Base-by-base conservation (phyloP, 2,797 vertebrate species). In the Catamblyrhynchus diadema region DNA sequence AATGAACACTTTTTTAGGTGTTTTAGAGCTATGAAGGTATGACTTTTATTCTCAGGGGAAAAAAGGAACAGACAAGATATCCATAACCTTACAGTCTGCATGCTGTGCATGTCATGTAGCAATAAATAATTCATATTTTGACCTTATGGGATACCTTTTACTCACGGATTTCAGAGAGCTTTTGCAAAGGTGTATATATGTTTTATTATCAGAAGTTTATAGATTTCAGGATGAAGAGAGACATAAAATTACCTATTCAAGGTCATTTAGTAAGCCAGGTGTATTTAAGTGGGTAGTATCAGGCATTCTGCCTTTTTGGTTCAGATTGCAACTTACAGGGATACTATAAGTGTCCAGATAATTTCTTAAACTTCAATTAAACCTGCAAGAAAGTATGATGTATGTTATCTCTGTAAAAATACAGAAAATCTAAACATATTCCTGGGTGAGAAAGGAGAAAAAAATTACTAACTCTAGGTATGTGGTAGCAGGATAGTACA, bases 71-170 rank as follows among this genome's bases (percentile, higher is more conserved):
- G 94, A 86, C 50, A 81, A 64, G 73, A 88, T 86, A 93, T 95
- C 86, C 87, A 80, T 80, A 92, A 70, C 90, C 44, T 64, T 66
- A 84, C 39, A 42, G 90, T 60, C 91, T 70, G 83, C 93, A 95
- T 73, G 88, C 83, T 90, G 92, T 80, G 90, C 88, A 86, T 94
- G 92, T 84, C 94, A 92, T 94, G 95, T 95, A 95, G 78, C 88
- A 93, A 95, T 94, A 97, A 95, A 95, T 95, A 95, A 96, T 96
- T 96, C 93, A 95, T 93, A 81, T 90, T 96, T 82, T 95, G 94
- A 95, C 94, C 96, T 96, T 91, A 96, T 17, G 53, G 80, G 70
- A 93, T 92, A 92, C n/a, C 75, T 97, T 95, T 90, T 73, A 88
- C 77, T 83, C 83, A 80, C 15, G 53, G 83, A 92, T 92, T 90